Base-by-base conservation (phyloP, 2,888 invertebrate genomes). In the Tanytarsus gracilentus region DNA sequence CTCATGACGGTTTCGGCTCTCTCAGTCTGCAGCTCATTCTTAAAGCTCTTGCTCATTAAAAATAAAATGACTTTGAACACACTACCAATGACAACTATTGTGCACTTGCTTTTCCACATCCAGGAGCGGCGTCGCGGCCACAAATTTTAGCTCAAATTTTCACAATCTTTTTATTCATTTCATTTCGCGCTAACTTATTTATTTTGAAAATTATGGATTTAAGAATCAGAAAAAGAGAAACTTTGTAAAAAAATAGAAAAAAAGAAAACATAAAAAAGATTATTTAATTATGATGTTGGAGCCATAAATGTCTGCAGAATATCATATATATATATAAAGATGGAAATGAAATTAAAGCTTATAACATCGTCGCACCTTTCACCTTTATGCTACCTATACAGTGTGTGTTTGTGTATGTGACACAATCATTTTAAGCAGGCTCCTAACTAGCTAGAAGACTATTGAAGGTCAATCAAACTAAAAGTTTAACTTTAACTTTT, bases 211-310 rank as follows among this genome's bases (percentile, higher is more conserved):
- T 53, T 53, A 48, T 18, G 48, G 21, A 16, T 26, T 25, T 49
- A 26, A 40, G 39, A 21, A 21, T 52, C 52, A 55, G 55, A 55
- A 40, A 55, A 55, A 55, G 55, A 55, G 55, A 55, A 55, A 55
- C 55, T 55, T 55, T 27, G 39, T 40, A 55, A 55, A 55, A 55
- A 55, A 55, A 55, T 14, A 55, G 26, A 40, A 55, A 55, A 55
- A 55, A 55, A 55, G 40, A 11, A 55, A 21, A 55, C 29, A 51
- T 18, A 55, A 33, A 55, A 55, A 55, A 55, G 33, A 55, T 55
- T 55, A 55, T 55, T 55, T 55, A 55, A 55, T 55, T 55, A 39
- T 25, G 40, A 40, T 55, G 33, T 39, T 21, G 55, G 25, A 55
- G 55, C 39, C 40, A 44, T 44, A 11, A 33, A 11, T 33, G n/a